Percentiles rank a stretch among this genome's conserved stretches.
Conservation (phyloP, 2,797 vertebrate species). For the Botia kubotai region DNA sequence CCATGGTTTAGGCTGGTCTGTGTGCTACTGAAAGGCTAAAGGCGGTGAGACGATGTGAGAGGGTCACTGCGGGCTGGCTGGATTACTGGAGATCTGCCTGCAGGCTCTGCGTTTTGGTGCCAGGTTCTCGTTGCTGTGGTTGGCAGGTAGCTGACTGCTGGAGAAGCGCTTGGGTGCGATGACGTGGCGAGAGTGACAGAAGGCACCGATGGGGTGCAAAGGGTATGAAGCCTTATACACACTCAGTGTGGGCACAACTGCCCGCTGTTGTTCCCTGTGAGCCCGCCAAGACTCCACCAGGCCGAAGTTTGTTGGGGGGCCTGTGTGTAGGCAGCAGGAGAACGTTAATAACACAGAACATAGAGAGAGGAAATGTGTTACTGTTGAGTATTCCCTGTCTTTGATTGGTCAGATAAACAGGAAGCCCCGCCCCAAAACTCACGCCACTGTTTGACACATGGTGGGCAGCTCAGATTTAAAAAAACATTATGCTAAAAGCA, state of each 20-base stretch:
- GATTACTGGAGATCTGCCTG: constrained; percentile 67
- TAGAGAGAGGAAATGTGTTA: constrained; percentile 39
- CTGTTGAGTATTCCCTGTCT: constrained; percentile 43
- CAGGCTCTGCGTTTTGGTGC: constrained; percentile 61
- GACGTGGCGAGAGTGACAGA: constrained; percentile 62
- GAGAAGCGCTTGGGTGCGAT: constrained; percentile 62
- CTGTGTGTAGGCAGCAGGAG: constrained; percentile 63
- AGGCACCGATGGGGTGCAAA: constrained; percentile 63
- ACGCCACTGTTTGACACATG: not conserved
- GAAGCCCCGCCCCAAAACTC: not conserved
- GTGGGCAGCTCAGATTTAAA: not conserved
- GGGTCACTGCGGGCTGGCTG: constrained; percentile 46
- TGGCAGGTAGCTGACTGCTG: constrained; percentile 65
- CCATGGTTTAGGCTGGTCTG: not conserved
- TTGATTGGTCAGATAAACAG: constrained; percentile 60
- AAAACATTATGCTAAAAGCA: not conserved
- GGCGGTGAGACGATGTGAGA: constrained; percentile 42
- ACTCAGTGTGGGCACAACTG: constrained; percentile 59
- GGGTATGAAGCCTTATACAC: constrained; percentile 75
- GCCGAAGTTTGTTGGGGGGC: constrained; percentile 79
- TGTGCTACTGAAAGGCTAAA: not conserved
- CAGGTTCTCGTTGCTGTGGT: constrained; percentile 67
- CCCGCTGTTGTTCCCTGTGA: constrained; percentile 57
- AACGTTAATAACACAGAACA: not conserved
- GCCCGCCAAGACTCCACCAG: constrained; percentile 67